phyloP scores from a whole-genome alignment of 1,140 invertebrate genomes.

The Hyphantria cunea region DNA sequence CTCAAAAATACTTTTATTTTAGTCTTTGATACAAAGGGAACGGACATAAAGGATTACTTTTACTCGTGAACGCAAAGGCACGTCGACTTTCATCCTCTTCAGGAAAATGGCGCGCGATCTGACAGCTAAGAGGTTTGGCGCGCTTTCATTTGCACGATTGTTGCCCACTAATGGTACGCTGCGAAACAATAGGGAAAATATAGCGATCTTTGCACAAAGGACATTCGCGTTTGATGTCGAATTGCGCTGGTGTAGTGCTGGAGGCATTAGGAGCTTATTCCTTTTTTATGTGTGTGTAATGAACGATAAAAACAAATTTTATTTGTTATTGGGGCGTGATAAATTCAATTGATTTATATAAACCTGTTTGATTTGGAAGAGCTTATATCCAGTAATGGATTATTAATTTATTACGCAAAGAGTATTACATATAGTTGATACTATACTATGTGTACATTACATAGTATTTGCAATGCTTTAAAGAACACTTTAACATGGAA shows the following conservation, averaged over 20 bases:
- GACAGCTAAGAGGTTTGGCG: constrained; percentile 56
- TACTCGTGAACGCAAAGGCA: constrained; percentile 40
- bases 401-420: too few relatives aligned
- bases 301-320: not conserved
- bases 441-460: too few relatives aligned
- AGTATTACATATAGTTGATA: too few relatives aligned
- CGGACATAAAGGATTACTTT: constrained; percentile 34
- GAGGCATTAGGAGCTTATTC: constrained; percentile 20
- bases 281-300: constrained; percentile 3
- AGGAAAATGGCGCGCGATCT: constrained; percentile 68
- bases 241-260: constrained; percentile 50
- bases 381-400: too few relatives aligned
- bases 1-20: constrained; percentile 13
- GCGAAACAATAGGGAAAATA: constrained; percentile 67
- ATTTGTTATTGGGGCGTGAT: too few relatives aligned
- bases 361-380: too few relatives aligned
- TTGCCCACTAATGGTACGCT: constrained; percentile 69
- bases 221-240: constrained; percentile 69
- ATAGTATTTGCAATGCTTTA: too few relatives aligned
- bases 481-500: too few relatives aligned
- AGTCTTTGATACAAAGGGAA: constrained; percentile 26
- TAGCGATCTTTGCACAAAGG: constrained; percentile 62
- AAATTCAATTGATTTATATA: too few relatives aligned
- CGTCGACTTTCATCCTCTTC: constrained; percentile 57
- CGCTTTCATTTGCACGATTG: constrained; percentile 51